Conservation (phyloP, 2,888 invertebrate species). For the Dimorphilus gyrociliatus region DNA sequence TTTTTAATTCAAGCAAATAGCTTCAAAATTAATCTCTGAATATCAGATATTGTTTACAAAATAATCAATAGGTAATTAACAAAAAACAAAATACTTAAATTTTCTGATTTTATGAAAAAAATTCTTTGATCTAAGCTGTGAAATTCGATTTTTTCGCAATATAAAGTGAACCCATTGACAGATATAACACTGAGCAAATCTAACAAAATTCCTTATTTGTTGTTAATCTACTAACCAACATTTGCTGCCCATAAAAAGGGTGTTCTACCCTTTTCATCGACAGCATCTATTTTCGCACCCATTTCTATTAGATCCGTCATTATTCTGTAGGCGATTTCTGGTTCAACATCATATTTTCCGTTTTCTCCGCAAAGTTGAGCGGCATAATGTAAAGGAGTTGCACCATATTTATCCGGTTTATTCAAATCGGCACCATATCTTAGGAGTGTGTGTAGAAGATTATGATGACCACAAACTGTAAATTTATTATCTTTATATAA, state of each 20-base stretch:
- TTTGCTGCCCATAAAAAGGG: conserved; percentile 94
- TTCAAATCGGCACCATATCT: conserved; percentile 67
- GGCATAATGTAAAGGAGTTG: conserved; percentile 91
- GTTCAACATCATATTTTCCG: conserved; percentile 18
- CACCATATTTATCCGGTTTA: conserved; percentile 78
- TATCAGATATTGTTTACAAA: too few relatives aligned
- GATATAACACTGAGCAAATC: too few relatives aligned
- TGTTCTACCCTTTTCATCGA: conserved; percentile 79
- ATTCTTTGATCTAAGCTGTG: too few relatives aligned
- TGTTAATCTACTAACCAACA: conserved; percentile 46
- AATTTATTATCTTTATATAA: too few relatives aligned
- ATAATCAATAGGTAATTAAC: too few relatives aligned
- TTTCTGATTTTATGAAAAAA: too few relatives aligned
- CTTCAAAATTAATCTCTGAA: too few relatives aligned
- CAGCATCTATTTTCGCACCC: conserved; percentile 62
- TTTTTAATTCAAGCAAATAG: too few relatives aligned
- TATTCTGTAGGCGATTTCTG: conserved; percentile 51
- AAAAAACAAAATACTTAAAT: too few relatives aligned
- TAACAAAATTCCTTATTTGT: too few relatives aligned
- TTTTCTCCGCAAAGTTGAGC: conserved; percentile 69
- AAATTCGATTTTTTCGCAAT: too few relatives aligned
- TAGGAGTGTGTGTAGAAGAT: conserved; percentile 65
- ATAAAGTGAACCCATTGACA: too few relatives aligned
- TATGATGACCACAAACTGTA: conserved; percentile 73
- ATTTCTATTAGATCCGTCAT: conserved; percentile 55